Evolutionary conservation across 2,113 vertebrate species (phyloP), one percentile per base, ranked within the genome.

Genomic region (Petaurus breviceps): DNA sequence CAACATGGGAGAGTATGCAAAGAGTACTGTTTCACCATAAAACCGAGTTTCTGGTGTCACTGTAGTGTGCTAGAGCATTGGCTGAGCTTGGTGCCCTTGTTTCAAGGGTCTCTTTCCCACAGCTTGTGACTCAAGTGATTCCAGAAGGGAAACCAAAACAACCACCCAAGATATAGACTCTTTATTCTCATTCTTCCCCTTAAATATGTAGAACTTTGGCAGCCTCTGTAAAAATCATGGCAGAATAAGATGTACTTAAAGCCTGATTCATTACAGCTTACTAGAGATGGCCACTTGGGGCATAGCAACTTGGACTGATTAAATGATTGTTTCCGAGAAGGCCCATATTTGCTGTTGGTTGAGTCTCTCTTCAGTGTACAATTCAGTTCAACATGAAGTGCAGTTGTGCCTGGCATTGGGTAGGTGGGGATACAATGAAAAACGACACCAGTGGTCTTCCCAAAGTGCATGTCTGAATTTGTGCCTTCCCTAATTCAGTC

Each of bases 101-200:
- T 94, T 96, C 91, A 46, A 96, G 92, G 37, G 92, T 91, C 47
- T 92, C 47, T 94, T 92, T 94, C 49, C 89, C 9, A 77, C 61
- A 77, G 46, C 84, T 95, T 96, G 49, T 94, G 92, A 53, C 68
- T 93, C 94, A 91, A 96, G 25, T 89, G 95, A 93, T 93, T 51
- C 89, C n/a, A 94, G 51, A 96, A 93, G 14, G 46, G 93, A 51
- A 9, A 47, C 93, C 37, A 23, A 68, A 68, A 37, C 31, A 68
- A 68, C 11, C 4, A 68, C 28, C 68, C n/a, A 22, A 43, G 19
- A 43, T 22, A 84, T 84, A 43, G 22, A 97, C 94, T 0, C 4
- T 94, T 93, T 94, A 90, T 94, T 90, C 77, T 91, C 96, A 91
- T 97, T 89, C 91, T 97, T 96, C 92, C 92, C 93, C 54, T 52